These are phyloP conservation scores for Falco naumanni DNA, from an alignment of 2,797 vertebrate species.

Conservation along the genomic window DNA sequence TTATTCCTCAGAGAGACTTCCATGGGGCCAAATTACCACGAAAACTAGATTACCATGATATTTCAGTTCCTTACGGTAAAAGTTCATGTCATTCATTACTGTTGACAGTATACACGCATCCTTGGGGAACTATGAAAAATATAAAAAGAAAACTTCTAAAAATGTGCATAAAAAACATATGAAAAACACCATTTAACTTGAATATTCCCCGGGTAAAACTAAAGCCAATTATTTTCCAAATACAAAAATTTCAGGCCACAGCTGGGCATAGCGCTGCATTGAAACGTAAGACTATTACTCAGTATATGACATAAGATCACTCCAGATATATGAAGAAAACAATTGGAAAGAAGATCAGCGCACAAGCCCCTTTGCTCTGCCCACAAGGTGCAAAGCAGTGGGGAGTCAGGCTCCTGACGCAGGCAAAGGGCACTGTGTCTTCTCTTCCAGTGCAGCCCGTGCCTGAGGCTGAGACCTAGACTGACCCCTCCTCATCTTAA, in stretches of 20 bases:
- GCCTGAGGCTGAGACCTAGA: background rate
- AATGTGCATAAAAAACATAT: background rate
- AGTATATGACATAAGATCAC: background rate
- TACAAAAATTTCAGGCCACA: background rate
- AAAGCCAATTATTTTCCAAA: background rate
- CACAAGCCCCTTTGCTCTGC: background rate
- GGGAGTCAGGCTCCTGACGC: background rate
- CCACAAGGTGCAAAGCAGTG: background rate
- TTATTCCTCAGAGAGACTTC: constrained; percentile 59
- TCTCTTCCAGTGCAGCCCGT: background rate
- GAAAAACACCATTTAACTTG: background rate
- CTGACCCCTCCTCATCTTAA: background rate
- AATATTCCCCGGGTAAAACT: background rate
- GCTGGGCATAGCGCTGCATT: background rate
- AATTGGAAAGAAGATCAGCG: background rate
- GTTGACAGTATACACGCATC: constrained; percentile 21
- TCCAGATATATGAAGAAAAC: background rate
- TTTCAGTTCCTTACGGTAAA: constrained; percentile 32
- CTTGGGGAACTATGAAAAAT: constrained; percentile 52
- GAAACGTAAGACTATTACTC: background rate
- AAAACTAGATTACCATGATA: constrained; percentile 41
- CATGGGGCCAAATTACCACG: constrained; percentile 40
- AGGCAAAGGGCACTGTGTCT: background rate
- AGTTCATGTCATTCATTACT: constrained; percentile 37
- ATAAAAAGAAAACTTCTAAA: background rate